Evolutionary conservation across 2,797 vertebrate species (phyloP), one percentile per base, ranked within the genome.

Genomic region (Sciaenops ocellatus): DNA sequence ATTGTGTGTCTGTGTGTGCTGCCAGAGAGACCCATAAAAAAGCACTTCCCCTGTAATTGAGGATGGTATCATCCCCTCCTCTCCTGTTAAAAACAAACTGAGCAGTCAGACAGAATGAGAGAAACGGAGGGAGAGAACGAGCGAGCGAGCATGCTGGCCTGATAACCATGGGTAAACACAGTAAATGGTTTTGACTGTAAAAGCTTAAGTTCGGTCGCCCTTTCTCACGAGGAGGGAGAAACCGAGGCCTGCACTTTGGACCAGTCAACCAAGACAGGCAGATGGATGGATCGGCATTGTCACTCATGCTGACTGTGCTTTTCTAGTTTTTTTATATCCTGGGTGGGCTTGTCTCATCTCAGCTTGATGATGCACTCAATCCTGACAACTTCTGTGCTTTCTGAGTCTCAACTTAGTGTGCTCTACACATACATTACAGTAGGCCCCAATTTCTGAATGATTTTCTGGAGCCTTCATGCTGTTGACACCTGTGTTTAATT

Each of bases 31-130:
- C 88, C 84, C 85, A 86, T 95, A 94, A 95, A 94, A 94, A 94
- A 87, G 90, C 91, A 94, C 94, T 95, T 94, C 90, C 91, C 87
- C 83, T 82, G 87, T 92, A 94, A 94, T 91, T 93, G 89, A 93
- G 89, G 87, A 92, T 69, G 78, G 89, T 91, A 90, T 94, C 90
- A 88, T 87, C 86, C 83, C 86, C 84, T 87, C 79, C 86, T 69
- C 76, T 77, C 70, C 76, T 87, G 88, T 85, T 92, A 82, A 92
- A 93, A 93, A 91, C 89, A 90, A 91, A 92, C 85, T 73, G 55
- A 90, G 84, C 79, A 78, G 67, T 82, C 68, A 82, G 82, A 90
- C 69, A 73, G 76, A 85, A 24, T 18, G 77, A 83, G 74, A 76
- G 71, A 73, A 63, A 73, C 74, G 55, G 82, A 83, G 73, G 66